Base-by-base conservation (phyloP, 2,113 vertebrate species). In the Tringa solitaria region DNA sequence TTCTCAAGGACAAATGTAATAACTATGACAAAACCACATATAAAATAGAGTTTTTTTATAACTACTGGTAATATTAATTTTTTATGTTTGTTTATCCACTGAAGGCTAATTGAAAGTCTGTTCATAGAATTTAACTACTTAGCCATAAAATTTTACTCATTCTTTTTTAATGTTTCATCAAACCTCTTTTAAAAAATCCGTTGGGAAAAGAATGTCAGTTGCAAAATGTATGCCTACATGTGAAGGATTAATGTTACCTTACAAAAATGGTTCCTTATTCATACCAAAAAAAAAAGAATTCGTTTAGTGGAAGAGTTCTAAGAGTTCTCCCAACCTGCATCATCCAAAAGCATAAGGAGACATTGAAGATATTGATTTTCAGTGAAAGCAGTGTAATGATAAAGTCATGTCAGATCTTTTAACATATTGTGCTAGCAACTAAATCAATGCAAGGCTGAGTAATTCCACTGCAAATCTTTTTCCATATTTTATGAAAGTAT, bases 101-200 rank as follows among this genome's bases (percentile, higher is more conserved):
- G 33, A 82, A 54, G 8, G 14, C 10, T 81, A 80, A 82, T 43
- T 79, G 33, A 70, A 94, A 74, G 9, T 37, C 41, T 84, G 21
- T 61, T 54, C 41, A 59, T 30, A 57, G 16, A 54, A 78, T 90
- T 75, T 51, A 82, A 37, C 13, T 79, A 33, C 14, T 67, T 53
- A 20, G 3, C 14, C 0, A 3, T 83, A 75, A 32, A 0, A 6
- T 60, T 95, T 96, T 94, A 94, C 91, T 94, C 93, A 97, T 96
- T 93, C 94, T 85, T 97, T 96, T 95, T 96, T 89, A 87, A 70
- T 57, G 12, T 88, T 87, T 94, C 27, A 68, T 72, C 19, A 76
- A 51, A 69, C 6, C 60, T 75, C 14, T 50, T 84, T 91, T 57
- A 30, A 68, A 60, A 90, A 70, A 46, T 53, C 32, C 22, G 17